Evolutionary conservation across 2,888 invertebrate genomes (phyloP), one percentile per base, ranked within the genome.

Genomic region (Altica lythri): DNA sequence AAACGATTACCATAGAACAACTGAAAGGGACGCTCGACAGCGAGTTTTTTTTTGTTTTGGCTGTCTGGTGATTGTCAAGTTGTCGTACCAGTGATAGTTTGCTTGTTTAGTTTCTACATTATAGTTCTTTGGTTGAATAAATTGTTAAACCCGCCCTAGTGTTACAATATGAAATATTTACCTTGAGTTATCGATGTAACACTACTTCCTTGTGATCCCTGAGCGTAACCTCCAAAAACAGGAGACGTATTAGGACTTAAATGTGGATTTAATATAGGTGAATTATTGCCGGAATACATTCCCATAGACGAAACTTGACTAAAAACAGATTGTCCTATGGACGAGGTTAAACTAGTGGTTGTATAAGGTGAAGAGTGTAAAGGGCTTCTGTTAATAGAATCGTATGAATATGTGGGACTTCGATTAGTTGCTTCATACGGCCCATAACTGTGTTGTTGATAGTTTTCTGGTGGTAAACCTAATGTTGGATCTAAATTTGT

Each of bases 151-250:
- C n/a, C n/a, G n/a, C n/a, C n/a, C n/a, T n/a, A n/a, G n/a, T n/a
- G n/a, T n/a, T n/a, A n/a, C n/a, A n/a, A n/a, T n/a, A n/a, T n/a
- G n/a, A n/a, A n/a, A n/a, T n/a, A 55, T 16, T 47, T 68, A 80
- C 82, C 82, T 76, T 82, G 82, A n/a, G 81, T 82, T 53, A 82
- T 81, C 29, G 80, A 80, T 29, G 81, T 80, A 43, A 82, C 76
- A 53, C 76, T 76, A 45, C 60, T 72, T 3, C 73, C 72, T n/a
- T 66, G 57, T 1, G 70, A 55, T n/a, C 56, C 62, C 22, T 64
- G 68, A 3, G 62, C 65, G 43, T 69, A 69, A 4, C 68, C 69
- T 14, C 68, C 71, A 50, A 72, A 75, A 19, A 73, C 74, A 2
- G 73, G 72, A 3, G 73, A 72, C 1, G 67, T 64, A 48, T 69